Evolutionary conservation across 2,888 invertebrate species (phyloP).

Genomic region (Argyra leucocephala): DNA sequence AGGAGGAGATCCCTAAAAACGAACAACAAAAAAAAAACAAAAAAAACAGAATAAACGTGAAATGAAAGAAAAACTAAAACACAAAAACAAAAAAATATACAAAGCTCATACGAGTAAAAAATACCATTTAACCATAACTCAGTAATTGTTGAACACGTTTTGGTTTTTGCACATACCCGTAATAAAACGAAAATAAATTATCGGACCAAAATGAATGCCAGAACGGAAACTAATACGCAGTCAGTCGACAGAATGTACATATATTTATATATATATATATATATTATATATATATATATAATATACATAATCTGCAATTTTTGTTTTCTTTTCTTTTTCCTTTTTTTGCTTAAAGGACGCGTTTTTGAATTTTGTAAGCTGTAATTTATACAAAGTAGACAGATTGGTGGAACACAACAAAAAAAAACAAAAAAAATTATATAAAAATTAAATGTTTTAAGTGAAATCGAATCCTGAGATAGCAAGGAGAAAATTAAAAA

Average conservation of each 20-base stretch:
- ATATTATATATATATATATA: too few species aligned
- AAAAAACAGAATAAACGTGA: too few species aligned
- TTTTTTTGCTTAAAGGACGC: neutral
- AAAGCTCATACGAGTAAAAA: too few species aligned
- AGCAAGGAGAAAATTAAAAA: too few species aligned
- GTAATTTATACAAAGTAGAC: neutral
- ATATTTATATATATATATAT: too few species aligned
- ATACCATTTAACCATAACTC: too few species aligned
- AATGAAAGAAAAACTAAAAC: too few species aligned
- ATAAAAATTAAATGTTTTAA: too few species aligned
- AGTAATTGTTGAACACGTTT: too few species aligned
- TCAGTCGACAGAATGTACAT: too few species aligned
- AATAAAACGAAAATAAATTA: neutral
- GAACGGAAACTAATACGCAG: neutral
- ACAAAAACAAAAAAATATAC: neutral
- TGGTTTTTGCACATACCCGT: too few species aligned
- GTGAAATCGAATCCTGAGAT: too few species aligned
- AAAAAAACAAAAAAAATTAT: neutral
- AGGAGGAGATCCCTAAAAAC: neutral
- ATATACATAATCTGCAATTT: neutral
- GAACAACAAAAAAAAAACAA: neutral
- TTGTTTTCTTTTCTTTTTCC: neutral
- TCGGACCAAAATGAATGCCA: neutral
- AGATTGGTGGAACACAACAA: neutral
- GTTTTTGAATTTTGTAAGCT: neutral